Base-by-base conservation (phyloP, 2,113 vertebrate genomes). In the Urocolius indicus region DNA sequence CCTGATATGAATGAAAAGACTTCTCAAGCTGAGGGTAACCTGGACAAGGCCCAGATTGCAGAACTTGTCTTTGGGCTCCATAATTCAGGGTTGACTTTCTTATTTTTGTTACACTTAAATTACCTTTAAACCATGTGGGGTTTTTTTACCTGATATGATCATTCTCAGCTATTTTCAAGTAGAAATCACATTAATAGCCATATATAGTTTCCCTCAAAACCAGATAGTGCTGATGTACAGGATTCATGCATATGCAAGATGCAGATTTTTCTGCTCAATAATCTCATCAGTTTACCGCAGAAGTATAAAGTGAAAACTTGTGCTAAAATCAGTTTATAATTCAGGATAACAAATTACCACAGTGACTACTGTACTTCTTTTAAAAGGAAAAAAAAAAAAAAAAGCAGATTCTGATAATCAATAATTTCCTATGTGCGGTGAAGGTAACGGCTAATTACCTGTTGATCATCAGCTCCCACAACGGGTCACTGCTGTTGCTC, bases 361-460 rank as follows among this genome's bases (percentile, higher is more conserved):
- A 54, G 36, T 17, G 54, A 63, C 29, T 67, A 54, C 32, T 19
- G 7, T 29, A 69, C 4, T 15, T 58, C 4, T 45, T 52, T 2
- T 3, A 38, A 63, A 85, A 82, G 38, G n/a, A 48, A 59, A 57
- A 49, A 45, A 4, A 51, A 45, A 84, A 32, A 0, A 32, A 79
- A 68, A 77, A 55, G 4, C 3, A 30, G 83, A 76, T 74, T 76
- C 34, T 78, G 38, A 38, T 72, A 90, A 90, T 74, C 73, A 67
- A 55, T 71, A 89, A 55, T 75, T 89, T 93, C 29, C 77, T 55
- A 63, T 22, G 38, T 0, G 0, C 67, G 55, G 34, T 86, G 86
- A 86, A 81, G 29, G 81, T 71, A 84, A 77, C 52, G 22, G 61
- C 74, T 93, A 79, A 96, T 94, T 78, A 97, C 65, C 86, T 94